Evolutionary conservation across 37 sponge, comb jelly and placozoan genomes (phyloP).

Genomic region (Eunapius fragilis): DNA sequence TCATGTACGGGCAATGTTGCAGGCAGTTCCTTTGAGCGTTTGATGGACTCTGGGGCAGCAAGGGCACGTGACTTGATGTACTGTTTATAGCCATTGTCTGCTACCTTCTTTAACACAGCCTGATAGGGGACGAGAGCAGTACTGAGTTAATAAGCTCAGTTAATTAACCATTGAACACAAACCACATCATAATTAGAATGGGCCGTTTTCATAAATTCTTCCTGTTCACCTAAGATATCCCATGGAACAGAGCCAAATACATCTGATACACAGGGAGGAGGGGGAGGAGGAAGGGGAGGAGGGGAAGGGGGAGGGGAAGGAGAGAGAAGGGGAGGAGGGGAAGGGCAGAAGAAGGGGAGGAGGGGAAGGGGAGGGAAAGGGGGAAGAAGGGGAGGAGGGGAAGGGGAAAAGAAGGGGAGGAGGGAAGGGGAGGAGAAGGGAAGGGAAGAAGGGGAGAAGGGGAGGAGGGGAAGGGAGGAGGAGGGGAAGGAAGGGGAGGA

Average conservation of each 20-base stretch:
- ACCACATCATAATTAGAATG: slow-evolving; percentile 12
- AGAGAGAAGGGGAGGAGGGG: background rate
- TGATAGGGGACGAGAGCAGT: background rate
- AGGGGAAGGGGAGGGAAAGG: background rate
- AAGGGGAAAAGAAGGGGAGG: background rate
- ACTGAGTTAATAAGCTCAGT: background rate
- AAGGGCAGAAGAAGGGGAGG: background rate
- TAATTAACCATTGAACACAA: background rate
- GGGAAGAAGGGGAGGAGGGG: background rate
- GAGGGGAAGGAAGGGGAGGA: background rate
- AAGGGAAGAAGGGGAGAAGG: too few relatives aligned
- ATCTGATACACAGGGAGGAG: slow-evolving; percentile 14
- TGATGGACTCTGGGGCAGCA: slow-evolving; percentile 77
- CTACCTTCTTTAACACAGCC: slow-evolving; percentile 37
- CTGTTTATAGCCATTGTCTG: slow-evolving; percentile 85
- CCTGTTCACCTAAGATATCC: slow-evolving; percentile 50
- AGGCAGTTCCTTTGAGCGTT: slow-evolving; percentile 74
- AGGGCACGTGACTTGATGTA: slow-evolving; percentile 69
- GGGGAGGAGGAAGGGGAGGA: background rate
- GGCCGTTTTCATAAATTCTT: slow-evolving; percentile 45
- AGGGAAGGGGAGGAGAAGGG: background rate
- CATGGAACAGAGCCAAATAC: slow-evolving; percentile 73
- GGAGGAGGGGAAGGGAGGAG: too few relatives aligned
- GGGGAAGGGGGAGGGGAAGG: background rate
- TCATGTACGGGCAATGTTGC: slow-evolving; percentile 54